These are phyloP conservation scores for Triplophysa tibetana DNA, from an alignment of 2,113 vertebrate species.

Conservation along the genomic window DNA sequence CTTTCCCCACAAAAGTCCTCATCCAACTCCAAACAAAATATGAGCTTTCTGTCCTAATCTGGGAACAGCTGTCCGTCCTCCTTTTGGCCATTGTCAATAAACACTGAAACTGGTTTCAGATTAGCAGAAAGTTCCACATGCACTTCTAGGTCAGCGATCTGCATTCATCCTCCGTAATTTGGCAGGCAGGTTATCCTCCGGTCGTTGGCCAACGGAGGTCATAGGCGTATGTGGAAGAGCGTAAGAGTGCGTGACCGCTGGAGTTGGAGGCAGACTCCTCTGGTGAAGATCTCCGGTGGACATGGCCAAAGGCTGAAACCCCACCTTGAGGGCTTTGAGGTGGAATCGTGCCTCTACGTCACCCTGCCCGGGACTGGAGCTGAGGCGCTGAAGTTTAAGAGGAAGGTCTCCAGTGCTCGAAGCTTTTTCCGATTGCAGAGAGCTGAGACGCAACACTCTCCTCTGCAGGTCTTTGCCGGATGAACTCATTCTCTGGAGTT, in stretches of 20 bases:
- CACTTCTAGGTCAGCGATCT: constrained; percentile 61
- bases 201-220: constrained; percentile 56
- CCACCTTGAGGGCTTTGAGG: constrained; percentile 75
- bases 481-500: constrained; percentile 81
- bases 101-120: background rate
- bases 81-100: background rate
- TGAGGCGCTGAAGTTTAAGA: constrained; percentile 77
- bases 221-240: constrained; percentile 63
- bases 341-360: constrained; percentile 70
- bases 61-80: background rate
- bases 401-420: constrained; percentile 83
- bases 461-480: constrained; percentile 77
- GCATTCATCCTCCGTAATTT: constrained; percentile 79
- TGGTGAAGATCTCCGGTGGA: constrained; percentile 76
- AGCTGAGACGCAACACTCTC: constrained; percentile 74
- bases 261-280: constrained; percentile 62
- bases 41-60: background rate
- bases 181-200: constrained; percentile 77
- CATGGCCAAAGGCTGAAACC: constrained; percentile 76
- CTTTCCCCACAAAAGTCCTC: background rate
- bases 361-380: constrained; percentile 66
- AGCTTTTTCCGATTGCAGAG: constrained; percentile 74
- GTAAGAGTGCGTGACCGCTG: constrained; percentile 56
- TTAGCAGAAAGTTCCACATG: constrained; percentile 26
- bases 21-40: constrained; percentile 10